A percentile compares a stretch with the other conserved stretches of the same genome.
These are phyloP conservation scores for Orycteropus afer DNA, from an alignment of 2,113 vertebrate species.

Conservation along the genomic window DNA sequence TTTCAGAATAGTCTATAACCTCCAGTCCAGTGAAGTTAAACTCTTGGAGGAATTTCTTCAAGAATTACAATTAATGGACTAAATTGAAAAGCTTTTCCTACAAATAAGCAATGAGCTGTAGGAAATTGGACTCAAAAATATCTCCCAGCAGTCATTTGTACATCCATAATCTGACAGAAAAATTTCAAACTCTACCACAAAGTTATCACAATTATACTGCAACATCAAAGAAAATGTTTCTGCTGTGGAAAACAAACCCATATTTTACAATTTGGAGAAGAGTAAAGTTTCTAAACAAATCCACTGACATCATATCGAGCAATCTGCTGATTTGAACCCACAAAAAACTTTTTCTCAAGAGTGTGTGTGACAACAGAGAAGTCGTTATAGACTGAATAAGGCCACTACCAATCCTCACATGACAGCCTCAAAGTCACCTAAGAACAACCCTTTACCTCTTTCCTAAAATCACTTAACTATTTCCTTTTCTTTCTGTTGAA, in stretches of 20 bases:
- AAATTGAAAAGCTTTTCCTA: slow-evolving; percentile 61
- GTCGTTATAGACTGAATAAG: background rate
- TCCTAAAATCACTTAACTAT: background rate
- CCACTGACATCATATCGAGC: background rate
- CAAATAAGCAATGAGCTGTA: slow-evolving; percentile 49
- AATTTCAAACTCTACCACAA: slow-evolving; percentile 40
- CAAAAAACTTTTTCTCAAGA: background rate
- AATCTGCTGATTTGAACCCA: slow-evolving; percentile 50
- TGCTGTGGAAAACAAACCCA: slow-evolving; percentile 37
- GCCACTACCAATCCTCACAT: background rate
- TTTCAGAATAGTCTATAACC: slow-evolving; percentile 62
- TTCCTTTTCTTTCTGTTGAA: background rate
- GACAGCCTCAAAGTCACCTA: background rate
- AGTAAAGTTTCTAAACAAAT: slow-evolving; percentile 56
- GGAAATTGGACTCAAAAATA: slow-evolving; percentile 64
- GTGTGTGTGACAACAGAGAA: background rate
- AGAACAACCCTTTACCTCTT: background rate
- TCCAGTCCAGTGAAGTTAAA: slow-evolving; percentile 60
- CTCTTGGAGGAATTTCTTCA: slow-evolving; percentile 53
- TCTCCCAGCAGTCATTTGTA: slow-evolving; percentile 57
- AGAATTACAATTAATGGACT: slow-evolving; percentile 63
- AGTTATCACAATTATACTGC: slow-evolving; percentile 52
- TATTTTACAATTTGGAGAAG: slow-evolving; percentile 51
- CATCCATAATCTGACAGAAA: slow-evolving; percentile 45
- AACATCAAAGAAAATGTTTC: slow-evolving; percentile 63